Evolutionary conservation across 2,797 vertebrate species (phyloP).

Genomic region (Catharus ustulatus): DNA sequence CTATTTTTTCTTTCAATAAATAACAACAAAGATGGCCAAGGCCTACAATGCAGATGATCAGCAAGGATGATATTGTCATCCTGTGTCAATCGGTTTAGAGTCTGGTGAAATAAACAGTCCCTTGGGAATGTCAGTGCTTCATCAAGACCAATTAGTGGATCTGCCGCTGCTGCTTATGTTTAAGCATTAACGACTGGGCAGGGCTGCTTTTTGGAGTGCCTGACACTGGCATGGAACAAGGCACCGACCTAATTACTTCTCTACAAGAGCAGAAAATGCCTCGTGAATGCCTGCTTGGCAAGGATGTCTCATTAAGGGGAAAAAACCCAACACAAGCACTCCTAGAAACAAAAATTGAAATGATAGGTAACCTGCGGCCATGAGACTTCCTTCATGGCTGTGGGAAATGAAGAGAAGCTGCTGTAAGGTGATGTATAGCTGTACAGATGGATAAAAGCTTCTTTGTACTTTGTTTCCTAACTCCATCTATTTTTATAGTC

Average conservation of each 20-base stretch:
- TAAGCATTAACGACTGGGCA: conserved; percentile 79
- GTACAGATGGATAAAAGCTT: background rate
- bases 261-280: conserved; percentile 80
- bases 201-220: conserved; percentile 76
- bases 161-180: conserved; percentile 76
- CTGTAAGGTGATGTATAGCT: conserved; percentile 19
- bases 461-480: conserved; percentile 43
- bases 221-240: conserved; percentile 78
- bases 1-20: conserved; percentile 69
- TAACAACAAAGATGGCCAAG: conserved; percentile 54
- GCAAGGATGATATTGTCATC: conserved; percentile 72
- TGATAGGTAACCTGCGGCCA: conserved; percentile 80
- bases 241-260: conserved; percentile 82
- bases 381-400: conserved; percentile 70
- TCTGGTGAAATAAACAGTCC: conserved; percentile 74
- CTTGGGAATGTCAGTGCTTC: conserved; percentile 78
- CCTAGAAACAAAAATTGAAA: conserved; percentile 77
- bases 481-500: conserved; percentile 19
- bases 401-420: conserved; percentile 73
- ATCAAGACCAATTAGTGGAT: conserved; percentile 82
- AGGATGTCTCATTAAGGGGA: conserved; percentile 80
- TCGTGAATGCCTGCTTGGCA: conserved; percentile 81
- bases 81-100: conserved; percentile 71
- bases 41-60: conserved; percentile 58
- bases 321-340: conserved; percentile 70